Base-by-base conservation (phyloP, 2,888 invertebrate species). In the Morpho achilles region DNA sequence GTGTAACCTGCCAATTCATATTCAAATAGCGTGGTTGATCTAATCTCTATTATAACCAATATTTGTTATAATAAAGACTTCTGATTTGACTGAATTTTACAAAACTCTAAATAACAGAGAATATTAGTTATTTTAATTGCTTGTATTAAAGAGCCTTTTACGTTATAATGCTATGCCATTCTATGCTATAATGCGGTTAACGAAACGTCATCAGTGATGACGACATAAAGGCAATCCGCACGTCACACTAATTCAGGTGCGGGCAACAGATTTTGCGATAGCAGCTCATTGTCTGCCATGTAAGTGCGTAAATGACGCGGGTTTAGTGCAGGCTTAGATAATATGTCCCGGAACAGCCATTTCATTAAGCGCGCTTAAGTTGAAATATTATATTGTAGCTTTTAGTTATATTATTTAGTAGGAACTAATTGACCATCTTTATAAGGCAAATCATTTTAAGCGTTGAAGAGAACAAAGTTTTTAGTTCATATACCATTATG, bases 201-300 rank as follows among this genome's bases (percentile, higher is more conserved):
- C 46, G 54, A 58, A 68, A 62, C 56, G 60, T 55, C 50, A 50
- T 50, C 56, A 58, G 64, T 56, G 55, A 55, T 46, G 50, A 53
- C 45, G 59, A 62, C 71, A 85, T 82, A 85, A 84, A 86, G 85
- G 78, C 82, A 77, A 76, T 77, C 68, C 70, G 67, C 76, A 75
- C 79, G 81, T 82, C 79, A 76, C 67, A 66, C 68, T 67, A 70
- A 75, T 78, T 74, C 84, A 83, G 80, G 77, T 83, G 80, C 71
- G 68, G 64, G 73, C 71, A 76, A 75, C 79, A 79, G 80, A 76
- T 75, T 76, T 72, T 73, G 73, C 62, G 79, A 80, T 78, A 76
- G 76, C 66, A 70, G 77, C 79, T 80, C 76, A 84, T 84, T 84
- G 82, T 84, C 70, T 71, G 68, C 65, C 68, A 54, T 73, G 74